A percentile compares a stretch with the other conserved stretches of the same genome.
phyloP scores from a whole-genome alignment of 2,797 vertebrate species.

The Telmatherina bonti region DNA sequence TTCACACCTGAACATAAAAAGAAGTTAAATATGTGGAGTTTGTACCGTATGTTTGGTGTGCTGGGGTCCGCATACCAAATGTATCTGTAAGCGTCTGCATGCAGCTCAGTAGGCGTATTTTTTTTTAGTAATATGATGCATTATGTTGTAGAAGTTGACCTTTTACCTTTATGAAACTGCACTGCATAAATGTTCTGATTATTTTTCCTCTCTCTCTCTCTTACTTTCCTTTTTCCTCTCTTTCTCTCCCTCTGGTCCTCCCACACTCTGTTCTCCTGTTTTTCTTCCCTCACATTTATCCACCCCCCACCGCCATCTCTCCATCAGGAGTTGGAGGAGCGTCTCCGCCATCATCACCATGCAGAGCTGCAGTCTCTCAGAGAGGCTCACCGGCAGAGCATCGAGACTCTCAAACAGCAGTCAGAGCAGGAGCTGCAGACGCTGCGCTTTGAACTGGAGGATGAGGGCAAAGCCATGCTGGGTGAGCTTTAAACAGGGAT shows the following conservation, averaged over 20 bases:
- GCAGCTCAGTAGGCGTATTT: background rate
- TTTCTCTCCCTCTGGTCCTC: background rate
- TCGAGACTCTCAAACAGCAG: constrained; percentile 94
- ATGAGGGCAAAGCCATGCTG: constrained; percentile 98
- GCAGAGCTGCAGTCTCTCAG: constrained; percentile 92
- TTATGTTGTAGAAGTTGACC: background rate
- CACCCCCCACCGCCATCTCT: background rate
- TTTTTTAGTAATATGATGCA: background rate
- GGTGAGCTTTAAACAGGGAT: constrained; percentile 77
- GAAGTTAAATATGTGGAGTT: background rate
- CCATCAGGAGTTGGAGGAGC: constrained; percentile 91
- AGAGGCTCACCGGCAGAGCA: constrained; percentile 94
- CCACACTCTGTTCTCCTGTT: constrained; percentile 7
- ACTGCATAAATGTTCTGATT: background rate
- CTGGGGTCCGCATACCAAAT: too few species aligned
- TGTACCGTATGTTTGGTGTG: too few species aligned
- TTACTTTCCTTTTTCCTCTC: background rate
- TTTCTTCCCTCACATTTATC: background rate
- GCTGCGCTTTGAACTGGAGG: constrained; percentile 95
- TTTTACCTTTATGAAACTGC: background rate
- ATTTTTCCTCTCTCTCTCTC: background rate
- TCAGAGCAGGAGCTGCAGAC: constrained; percentile 98
- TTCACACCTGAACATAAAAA: background rate
- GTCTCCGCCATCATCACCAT: constrained; percentile 92
- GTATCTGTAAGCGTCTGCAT: too few species aligned